These are phyloP conservation scores for Aviceda cuculoides DNA, from an alignment of 2,797 vertebrate genomes.

Conservation along the genomic window DNA sequence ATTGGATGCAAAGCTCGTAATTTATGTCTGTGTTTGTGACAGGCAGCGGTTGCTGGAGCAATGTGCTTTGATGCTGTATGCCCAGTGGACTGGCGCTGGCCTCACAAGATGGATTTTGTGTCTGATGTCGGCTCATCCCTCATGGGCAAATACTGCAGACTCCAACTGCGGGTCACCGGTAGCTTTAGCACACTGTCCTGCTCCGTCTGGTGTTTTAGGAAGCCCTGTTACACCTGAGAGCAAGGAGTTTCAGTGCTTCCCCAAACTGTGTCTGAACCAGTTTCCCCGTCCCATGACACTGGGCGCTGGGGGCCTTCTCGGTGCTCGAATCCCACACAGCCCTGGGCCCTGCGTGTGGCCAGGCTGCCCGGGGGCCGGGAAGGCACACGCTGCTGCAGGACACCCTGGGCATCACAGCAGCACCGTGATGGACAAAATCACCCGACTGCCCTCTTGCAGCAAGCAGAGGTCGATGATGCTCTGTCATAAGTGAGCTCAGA, in stretches of 20 bases:
- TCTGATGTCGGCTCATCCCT: background rate
- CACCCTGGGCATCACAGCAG: fast-evolving
- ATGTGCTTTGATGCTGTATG: background rate
- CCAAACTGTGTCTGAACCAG: fast-evolving
- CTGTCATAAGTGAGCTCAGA: background rate
- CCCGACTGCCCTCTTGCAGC: fast-evolving
- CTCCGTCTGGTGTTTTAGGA: fast-evolving
- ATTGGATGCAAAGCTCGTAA: background rate
- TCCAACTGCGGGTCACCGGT: background rate
- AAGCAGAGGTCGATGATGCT: background rate
- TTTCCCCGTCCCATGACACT: background rate
- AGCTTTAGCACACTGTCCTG: background rate
- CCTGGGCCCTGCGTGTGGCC: fast-evolving
- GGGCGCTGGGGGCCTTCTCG: background rate
- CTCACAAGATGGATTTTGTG: background rate
- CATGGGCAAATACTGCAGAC: background rate
- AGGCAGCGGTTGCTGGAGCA: background rate
- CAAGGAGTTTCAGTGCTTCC: background rate
- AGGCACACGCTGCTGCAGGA: fast-evolving
- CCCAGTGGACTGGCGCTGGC: background rate
- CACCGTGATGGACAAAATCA: background rate
- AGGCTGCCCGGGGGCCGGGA: fast-evolving
- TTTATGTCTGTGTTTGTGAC: background rate
- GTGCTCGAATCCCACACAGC: background rate
- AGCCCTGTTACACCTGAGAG: background rate